Evolutionary conservation across 2,888 invertebrate genomes (phyloP), one percentile per base, ranked within the genome.

Genomic region (Stenoptilia bipunctidactyla): DNA sequence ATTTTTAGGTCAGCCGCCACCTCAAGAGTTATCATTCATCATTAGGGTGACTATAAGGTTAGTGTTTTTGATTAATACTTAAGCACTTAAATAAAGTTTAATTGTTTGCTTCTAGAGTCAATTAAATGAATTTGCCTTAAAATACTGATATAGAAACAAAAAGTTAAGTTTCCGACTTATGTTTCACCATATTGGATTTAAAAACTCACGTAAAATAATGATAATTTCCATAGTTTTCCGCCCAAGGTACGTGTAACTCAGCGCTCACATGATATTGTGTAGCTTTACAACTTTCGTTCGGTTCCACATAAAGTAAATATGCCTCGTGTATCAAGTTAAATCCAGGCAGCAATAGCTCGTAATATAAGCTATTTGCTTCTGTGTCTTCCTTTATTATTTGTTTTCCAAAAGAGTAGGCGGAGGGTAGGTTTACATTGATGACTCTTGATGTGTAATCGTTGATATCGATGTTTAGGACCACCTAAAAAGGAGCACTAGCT

Each of bases 241-340:
- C 87, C 92, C 92, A 92, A 0, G 91, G 90, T 1, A 89, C 85
- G 38, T 85, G 82, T 4, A 91, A 52, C 48, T 86, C 87, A 0
- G 87, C 87, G 0, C 88, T 85, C 0, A 88, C 85, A 44, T 90
- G 88, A 55, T 88, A 85, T 13, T 70, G 59, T 0, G 40, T 47
- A 0, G 64, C 61, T 33, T 69, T 71, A 30, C 82, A 80, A 44
- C 77, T 82, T 0, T 64, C 56, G 0, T 67, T 54, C 0, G 90
- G 86, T 45, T 88, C 87, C 0, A 91, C 73, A 46, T 83, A 66
- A n/a, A 91, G 55, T 14, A 85, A 63, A 46, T 88, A 84, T 1
- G 88, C 85, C 56, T 91, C 89, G 55, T 88, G 86, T 0, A 89
- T 58, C 34, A 85, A 79, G 27, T 84, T 69, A 15, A 92, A 75